Evolutionary conservation across 2,797 vertebrate genomes (phyloP), one percentile per base, ranked within the genome.

Genomic region (Gallinago solitaria): DNA sequence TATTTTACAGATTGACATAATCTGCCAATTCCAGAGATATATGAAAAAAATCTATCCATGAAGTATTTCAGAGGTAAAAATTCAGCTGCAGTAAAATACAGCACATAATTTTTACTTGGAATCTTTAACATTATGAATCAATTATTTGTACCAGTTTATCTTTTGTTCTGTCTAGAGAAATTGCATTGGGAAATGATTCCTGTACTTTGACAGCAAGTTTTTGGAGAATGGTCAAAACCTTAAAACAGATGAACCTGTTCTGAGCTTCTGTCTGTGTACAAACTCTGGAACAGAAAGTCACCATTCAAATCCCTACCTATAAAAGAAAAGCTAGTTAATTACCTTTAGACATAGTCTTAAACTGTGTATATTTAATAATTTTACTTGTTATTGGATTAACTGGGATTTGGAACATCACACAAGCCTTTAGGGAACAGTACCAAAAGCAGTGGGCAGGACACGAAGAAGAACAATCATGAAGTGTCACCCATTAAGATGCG

Each of bases 131-230:
- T 39, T 30, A 39, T 1, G 2, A 93, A 14, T 9, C 3, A 9
- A 47, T 68, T 56, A 71, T 19, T 71, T 6, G 0, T 39, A 14
- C 9, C 9, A 20, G 9, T 13, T 50, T 24, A 59, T 64, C 9
- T 89, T 82, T 24, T 33, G 6, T 56, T 79, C 23, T 10, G 4
- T 28, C 37, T 76, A 18, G 19, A 61, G 13, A 79, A 78, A 41
- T 5, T 10, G 14, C 1, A 4, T 0, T 28, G 16, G 33, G 25
- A 73, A 39, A n/a, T 0, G 5, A 11, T 9, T 65, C 9, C 17
- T 48, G 6, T 41, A 28, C 27, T 78, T 50, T 4, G 19, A 37
- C 3, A 16, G 10, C 9, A 51, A 47, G 24, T 32, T 5, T 51
- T 73, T 20, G 37, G 54, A 92, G 2, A 15, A 39, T 18, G 9